phyloP scores from a whole-genome alignment of 2,113 vertebrate genomes.

The Hystrix brachyura region DNA sequence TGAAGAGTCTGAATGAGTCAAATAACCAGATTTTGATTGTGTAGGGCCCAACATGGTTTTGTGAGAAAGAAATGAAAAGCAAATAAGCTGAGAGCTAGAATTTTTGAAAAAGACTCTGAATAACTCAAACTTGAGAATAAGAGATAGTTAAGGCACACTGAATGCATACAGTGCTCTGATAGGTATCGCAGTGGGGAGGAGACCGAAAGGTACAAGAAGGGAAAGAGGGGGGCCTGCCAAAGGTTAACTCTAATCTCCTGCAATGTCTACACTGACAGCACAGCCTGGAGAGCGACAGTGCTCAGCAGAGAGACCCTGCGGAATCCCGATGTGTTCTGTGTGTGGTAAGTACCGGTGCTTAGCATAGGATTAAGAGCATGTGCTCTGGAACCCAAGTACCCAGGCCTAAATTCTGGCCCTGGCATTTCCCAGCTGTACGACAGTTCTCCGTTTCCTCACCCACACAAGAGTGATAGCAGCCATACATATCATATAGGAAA shows the following conservation, averaged over 20 bases:
- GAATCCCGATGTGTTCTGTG: neutral
- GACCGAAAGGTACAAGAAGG: neutral
- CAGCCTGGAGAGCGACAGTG: fast-evolving
- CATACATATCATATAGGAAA: neutral
- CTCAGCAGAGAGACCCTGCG: too few relatives aligned
- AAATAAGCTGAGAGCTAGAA: neutral
- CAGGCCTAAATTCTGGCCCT: neutral
- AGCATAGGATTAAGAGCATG: neutral
- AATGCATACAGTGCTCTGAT: neutral
- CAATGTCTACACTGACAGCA: fast-evolving
- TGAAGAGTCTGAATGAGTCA: neutral
- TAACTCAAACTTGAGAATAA: neutral
- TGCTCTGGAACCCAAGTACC: neutral
- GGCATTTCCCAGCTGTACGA: neutral
- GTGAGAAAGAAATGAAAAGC: neutral
- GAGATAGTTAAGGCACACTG: neutral
- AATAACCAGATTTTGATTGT: neutral
- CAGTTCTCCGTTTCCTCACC: neutral
- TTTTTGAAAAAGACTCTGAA: neutral
- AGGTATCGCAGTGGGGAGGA: neutral
- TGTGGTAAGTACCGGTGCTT: fast-evolving
- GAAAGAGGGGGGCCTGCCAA: neutral
- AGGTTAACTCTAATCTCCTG: neutral
- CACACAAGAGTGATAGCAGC: neutral
- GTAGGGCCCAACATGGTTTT: neutral